phyloP scores from a whole-genome alignment of 1,140 invertebrate genomes.

The Lycorma delicatula region DNA sequence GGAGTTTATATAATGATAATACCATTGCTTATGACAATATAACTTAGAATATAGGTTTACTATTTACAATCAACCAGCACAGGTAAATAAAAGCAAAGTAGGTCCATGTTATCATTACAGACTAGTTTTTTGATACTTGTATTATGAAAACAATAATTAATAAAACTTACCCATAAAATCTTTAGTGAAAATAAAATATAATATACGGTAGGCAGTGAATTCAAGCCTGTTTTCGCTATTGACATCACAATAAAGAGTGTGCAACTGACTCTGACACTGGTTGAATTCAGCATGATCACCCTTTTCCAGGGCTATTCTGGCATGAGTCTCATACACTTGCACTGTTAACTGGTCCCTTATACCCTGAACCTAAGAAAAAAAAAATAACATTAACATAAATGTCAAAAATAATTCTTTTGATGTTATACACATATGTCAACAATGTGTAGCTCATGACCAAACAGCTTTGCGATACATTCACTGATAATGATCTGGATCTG shows the following conservation, averaged over 20 bases:
- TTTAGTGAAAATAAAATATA: constrained; percentile 96
- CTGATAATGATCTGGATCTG: no score
- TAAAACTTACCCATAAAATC: constrained; percentile 77
- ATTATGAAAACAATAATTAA: constrained; percentile 24
- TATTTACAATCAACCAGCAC: no score
- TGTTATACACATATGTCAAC: no score
- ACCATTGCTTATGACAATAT: no score
- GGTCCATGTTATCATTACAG: constrained; percentile 9
- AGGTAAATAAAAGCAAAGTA: no score
- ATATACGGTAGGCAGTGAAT: constrained; percentile 89
- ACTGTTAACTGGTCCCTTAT: constrained; percentile 90
- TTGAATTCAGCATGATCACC: constrained; percentile 98
- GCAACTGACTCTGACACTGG: constrained; percentile 96
- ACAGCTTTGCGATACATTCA: no score
- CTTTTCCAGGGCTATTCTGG: constrained; percentile 91
- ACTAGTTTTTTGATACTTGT: constrained; percentile 3
- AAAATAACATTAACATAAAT: constrained; percentile 12
- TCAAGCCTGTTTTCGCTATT: constrained; percentile 61
- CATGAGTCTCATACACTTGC: constrained; percentile 96
- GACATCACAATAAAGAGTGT: constrained; percentile 77
- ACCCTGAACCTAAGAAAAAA: constrained; percentile 72
- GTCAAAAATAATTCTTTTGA: no score
- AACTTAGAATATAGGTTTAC: no score
- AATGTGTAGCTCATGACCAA: no score
- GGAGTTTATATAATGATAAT: no score